These are phyloP conservation scores for Meliscaeva auricollis DNA, from an alignment of 2,888 invertebrate genomes.

Conservation along the genomic window DNA sequence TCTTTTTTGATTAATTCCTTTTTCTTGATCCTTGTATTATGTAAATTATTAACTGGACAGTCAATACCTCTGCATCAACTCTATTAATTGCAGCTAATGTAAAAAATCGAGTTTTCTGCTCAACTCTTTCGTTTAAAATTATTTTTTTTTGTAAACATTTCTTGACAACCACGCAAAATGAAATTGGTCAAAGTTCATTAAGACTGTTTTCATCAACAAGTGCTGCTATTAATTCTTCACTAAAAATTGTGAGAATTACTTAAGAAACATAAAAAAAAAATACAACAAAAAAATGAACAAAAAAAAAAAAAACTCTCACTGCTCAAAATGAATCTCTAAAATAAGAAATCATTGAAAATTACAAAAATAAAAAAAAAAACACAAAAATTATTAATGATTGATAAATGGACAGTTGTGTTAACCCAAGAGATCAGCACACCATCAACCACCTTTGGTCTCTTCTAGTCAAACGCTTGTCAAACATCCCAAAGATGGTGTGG, in stretches of 20 bases:
- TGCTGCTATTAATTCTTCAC: conserved; percentile 1
- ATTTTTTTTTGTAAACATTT: not conserved
- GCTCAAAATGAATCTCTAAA: conserved; percentile 8
- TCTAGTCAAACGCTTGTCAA: conserved; percentile 73
- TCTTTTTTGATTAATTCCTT: too few relatives aligned
- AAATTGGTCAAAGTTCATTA: conserved; percentile 15
- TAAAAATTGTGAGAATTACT: conserved; percentile 16
- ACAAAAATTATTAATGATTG: conserved; percentile 56
- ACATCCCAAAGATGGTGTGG: conserved; percentile 66
- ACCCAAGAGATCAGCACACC: conserved; percentile 58
- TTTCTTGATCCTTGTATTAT: too few relatives aligned
- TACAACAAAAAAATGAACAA: conserved; percentile 3
- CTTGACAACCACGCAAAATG: not conserved
- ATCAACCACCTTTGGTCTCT: conserved; percentile 65
- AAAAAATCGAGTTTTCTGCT: conserved; percentile 14
- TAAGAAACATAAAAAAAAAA: not conserved
- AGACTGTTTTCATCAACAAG: conserved; percentile 9
- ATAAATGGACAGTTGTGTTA: conserved; percentile 69
- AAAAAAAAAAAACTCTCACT: conserved; percentile 15
- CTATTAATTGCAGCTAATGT: too few relatives aligned
- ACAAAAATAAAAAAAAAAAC: not conserved
- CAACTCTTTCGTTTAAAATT: conserved; percentile 43
- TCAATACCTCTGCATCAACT: too few relatives aligned
- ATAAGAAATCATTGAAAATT: conserved; percentile 63
- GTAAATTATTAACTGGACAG: too few relatives aligned